Conservation (phyloP, 2,113 vertebrate species). For the Macquaria australasica region DNA sequence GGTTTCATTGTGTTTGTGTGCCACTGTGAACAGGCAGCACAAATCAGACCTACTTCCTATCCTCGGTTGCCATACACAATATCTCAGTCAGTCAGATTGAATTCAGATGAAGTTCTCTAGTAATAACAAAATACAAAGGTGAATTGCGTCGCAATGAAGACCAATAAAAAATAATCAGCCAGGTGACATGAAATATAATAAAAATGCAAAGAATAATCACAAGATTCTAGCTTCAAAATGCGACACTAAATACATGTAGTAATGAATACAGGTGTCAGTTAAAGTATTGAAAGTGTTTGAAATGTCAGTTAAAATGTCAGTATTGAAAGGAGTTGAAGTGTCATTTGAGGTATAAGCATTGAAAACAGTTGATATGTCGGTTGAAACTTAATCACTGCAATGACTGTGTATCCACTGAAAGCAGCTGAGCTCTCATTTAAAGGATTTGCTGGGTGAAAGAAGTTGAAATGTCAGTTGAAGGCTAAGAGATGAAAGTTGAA, state of each 20-base stretch:
- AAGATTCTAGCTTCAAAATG: not conserved
- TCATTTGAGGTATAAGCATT: too few relatives aligned
- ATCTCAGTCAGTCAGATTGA: not conserved
- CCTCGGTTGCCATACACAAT: not conserved
- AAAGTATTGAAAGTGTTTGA: not conserved
- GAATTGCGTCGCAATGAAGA: not conserved
- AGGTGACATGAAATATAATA: not conserved
- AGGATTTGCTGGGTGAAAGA: too few relatives aligned
- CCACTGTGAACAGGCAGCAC: not conserved
- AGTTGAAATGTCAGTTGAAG: too few relatives aligned
- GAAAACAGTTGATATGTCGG: too few relatives aligned
- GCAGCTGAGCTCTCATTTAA: not conserved
- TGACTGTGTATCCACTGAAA: not conserved
- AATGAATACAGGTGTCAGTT: not conserved
- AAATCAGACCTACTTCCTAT: not conserved
- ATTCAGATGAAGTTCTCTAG: not conserved
- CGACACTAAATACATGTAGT: not conserved
- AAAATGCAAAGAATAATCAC: not conserved
- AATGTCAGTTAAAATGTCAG: too few relatives aligned
- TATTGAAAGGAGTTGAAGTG: too few relatives aligned
- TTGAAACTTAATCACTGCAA: too few relatives aligned
- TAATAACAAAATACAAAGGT: conserved; percentile 3
- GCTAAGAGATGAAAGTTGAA: too few relatives aligned
- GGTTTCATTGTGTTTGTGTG: not conserved
- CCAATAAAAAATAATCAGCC: not conserved